Conservation (phyloP, 1,140 invertebrate genomes). For the Megathymus violae region DNA sequence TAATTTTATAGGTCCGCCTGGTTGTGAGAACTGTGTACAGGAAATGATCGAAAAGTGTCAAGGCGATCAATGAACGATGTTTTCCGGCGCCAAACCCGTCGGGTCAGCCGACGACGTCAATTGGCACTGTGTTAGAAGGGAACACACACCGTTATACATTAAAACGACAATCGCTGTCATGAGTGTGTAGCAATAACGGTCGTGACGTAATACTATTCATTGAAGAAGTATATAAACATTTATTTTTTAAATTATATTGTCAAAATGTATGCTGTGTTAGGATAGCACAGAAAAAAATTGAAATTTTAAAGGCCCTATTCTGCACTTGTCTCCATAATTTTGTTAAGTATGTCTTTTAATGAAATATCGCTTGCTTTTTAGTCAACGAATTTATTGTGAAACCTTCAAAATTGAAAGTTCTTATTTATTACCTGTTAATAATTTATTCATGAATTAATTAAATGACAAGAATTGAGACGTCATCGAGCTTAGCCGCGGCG, state of each 20-base stretch:
- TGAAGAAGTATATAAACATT: conserved; percentile 31
- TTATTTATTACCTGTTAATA: too few species aligned
- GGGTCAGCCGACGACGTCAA: conserved; percentile 46
- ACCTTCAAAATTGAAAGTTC: too few species aligned
- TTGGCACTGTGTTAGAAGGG: conserved; percentile 47
- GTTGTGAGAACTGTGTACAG: conserved; percentile 48
- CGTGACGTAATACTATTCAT: conserved; percentile 30
- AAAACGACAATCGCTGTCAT: conserved; percentile 18
- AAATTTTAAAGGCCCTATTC: too few species aligned
- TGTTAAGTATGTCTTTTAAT: too few species aligned
- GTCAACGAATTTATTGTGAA: too few species aligned
- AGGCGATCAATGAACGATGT: conserved; percentile 57
- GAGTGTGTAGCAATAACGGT: conserved; percentile 42
- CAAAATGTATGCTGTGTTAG: background rate
- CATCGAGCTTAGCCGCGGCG: too few species aligned
- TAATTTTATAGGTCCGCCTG: conserved; percentile 19
- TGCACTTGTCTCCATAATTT: too few species aligned
- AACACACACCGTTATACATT: conserved; percentile 45
- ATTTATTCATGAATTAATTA: too few species aligned
- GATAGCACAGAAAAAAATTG: too few species aligned
- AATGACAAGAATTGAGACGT: too few species aligned
- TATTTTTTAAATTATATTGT: conserved; percentile 1
- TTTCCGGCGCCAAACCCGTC: conserved; percentile 53
- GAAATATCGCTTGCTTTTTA: too few species aligned
- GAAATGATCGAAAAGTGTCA: conserved; percentile 61